Evolutionary conservation across 2,888 invertebrate genomes (phyloP), one percentile per base, ranked within the genome.

Genomic region (Bembecia ichneumoniformis): DNA sequence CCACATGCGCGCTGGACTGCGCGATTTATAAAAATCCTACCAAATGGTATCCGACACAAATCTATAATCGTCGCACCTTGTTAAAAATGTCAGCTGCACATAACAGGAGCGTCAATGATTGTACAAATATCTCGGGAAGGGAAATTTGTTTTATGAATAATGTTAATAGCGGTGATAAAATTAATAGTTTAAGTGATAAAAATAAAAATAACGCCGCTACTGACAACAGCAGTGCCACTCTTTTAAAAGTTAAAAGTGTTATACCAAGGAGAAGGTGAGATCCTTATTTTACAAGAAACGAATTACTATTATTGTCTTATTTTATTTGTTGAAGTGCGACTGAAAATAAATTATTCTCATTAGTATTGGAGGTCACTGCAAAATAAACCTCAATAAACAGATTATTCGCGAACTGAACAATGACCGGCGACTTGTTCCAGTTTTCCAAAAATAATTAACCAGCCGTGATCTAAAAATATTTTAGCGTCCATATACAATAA

Each of bases 21-120:
- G 86, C 83, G 82, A 77, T 77, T 77, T 86, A 84, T 78, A 84
- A 86, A 86, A 81, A 77, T 83, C 77, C 67, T 66, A 68, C 72
- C 78, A 78, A 82, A 82, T 77, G 77, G 71, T 67, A 60, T 71
- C 74, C 71, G 75, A 66, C 80, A 72, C 73, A 83, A 84, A 84
- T 84, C 84, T 81, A 82, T 84, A 84, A 75, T 80, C 74, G 77
- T 75, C 77, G 76, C 69, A 63, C 66, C 68, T 64, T 66, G 71
- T 64, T 13, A 71, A 79, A 77, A 81, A 80, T 82, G 81, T 82
- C 82, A 77, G 71, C 71, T 66, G 65, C 64, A 64, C 59, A 66
- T 58, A 65, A 63, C 62, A 72, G 56, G 57, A 66, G 59, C 55
- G 55, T 28, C 5, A 9, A 28, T 28, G 9, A 28, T 28, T 28